A percentile compares a stretch with the other conserved stretches of the same genome.
Conservation (phyloP, 2,113 vertebrate species). For the Psephotus haematonotus region DNA sequence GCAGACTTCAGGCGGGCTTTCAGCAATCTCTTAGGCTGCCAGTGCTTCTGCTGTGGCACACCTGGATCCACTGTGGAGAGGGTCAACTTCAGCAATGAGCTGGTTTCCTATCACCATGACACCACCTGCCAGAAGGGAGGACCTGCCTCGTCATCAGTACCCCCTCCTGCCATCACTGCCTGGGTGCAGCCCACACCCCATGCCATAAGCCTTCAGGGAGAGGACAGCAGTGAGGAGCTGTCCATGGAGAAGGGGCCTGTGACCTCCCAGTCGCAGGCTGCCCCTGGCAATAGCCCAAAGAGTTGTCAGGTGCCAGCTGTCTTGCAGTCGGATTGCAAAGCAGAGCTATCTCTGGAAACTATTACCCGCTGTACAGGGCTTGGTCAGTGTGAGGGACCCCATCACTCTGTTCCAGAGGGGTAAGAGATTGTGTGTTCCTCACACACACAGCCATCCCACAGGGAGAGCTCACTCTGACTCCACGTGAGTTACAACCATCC, state of each 20-base stretch:
- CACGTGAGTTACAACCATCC: rapidly evolving
- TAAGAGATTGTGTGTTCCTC: rapidly evolving
- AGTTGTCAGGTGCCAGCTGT: slow-evolving; percentile 43
- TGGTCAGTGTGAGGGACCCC: slow-evolving; percentile 22
- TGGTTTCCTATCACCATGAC: slow-evolving; percentile 79
- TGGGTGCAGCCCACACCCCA: slow-evolving; percentile 12
- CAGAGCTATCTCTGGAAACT: slow-evolving; percentile 73
- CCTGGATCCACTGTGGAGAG: slow-evolving; percentile 64
- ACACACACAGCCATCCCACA: not conserved
- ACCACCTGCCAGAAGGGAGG: slow-evolving; percentile 77
- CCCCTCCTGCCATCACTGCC: not conserved
- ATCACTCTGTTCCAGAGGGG: not conserved
- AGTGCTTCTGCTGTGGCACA: slow-evolving; percentile 63
- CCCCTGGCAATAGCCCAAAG: slow-evolving; percentile 17
- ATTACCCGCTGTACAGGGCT: slow-evolving; percentile 48
- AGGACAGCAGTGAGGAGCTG: not conserved
- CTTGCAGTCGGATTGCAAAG: slow-evolving; percentile 69
- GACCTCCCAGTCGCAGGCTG: slow-evolving; percentile 17
- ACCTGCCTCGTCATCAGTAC: not conserved
- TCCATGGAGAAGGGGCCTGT: slow-evolving; percentile 62
- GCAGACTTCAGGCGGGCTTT: slow-evolving; percentile 81
- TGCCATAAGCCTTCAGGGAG: not conserved
- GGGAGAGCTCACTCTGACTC: not conserved
- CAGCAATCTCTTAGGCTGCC: slow-evolving; percentile 77
- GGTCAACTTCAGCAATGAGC: slow-evolving; percentile 79